A percentile compares a stretch with the other conserved stretches of the same genome.
Conservation (phyloP, 2,797 vertebrate species). For the Synanceia verrucosa region DNA sequence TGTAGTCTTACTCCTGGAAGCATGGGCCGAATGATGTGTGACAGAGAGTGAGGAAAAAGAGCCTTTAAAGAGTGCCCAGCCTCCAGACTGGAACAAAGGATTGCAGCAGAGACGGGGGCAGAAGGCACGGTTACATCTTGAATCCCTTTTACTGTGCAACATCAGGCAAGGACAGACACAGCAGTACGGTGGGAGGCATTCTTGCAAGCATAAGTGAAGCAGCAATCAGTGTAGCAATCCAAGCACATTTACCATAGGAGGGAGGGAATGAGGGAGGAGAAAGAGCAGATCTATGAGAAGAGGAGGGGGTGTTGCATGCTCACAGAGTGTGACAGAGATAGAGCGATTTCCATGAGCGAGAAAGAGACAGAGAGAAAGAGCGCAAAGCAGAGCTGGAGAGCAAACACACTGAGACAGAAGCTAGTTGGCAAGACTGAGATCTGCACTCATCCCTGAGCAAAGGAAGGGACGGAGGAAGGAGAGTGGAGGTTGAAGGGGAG, state of each 20-base stretch:
- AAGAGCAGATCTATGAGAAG: slow-evolving; percentile 67
- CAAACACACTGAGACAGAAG: slow-evolving; percentile 48
- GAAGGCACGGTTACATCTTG: slow-evolving; percentile 42
- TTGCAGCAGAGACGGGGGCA: slow-evolving; percentile 34
- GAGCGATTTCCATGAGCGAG: slow-evolving; percentile 63
- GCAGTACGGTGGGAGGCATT: slow-evolving; percentile 68
- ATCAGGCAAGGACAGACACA: slow-evolving; percentile 63
- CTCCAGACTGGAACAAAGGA: slow-evolving; percentile 60
- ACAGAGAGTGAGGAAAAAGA: slow-evolving; percentile 21
- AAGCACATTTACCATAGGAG: slow-evolving; percentile 76
- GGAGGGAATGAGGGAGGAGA: slow-evolving; percentile 42
- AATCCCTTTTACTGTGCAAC: slow-evolving; percentile 52
- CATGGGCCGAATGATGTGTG: slow-evolving; percentile 44
- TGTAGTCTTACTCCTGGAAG: slow-evolving; percentile 54
- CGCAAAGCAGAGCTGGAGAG: slow-evolving; percentile 62
- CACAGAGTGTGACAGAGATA: slow-evolving; percentile 76
- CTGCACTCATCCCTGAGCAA: slow-evolving; percentile 55
- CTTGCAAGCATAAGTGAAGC: slow-evolving; percentile 78
- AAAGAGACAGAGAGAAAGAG: slow-evolving; percentile 58
- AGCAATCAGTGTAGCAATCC: slow-evolving; percentile 76
- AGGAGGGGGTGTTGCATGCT: slow-evolving; percentile 73
- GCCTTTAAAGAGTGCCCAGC: slow-evolving; percentile 41
- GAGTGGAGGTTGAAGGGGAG: slow-evolving; percentile 66
- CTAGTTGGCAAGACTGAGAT: slow-evolving; percentile 57
- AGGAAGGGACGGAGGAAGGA: slow-evolving; percentile 58